phyloP scores from a whole-genome alignment of 1,140 invertebrate species.

The Anoplophora glabripennis region DNA sequence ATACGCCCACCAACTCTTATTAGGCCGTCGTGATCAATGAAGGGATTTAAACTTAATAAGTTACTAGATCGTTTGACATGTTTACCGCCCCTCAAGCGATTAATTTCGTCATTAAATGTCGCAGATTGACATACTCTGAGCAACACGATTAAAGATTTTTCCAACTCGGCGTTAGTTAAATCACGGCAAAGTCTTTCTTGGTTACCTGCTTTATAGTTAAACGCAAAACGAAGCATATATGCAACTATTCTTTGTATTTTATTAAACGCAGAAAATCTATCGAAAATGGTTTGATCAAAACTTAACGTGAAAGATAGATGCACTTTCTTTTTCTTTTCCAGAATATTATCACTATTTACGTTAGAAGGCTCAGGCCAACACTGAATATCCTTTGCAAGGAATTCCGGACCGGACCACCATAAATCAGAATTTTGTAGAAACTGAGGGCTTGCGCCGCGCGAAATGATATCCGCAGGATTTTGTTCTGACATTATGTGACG shows the following conservation, averaged over 20 bases:
- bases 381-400: too few species aligned
- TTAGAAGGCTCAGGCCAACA: too few species aligned
- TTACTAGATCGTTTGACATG: conserved; percentile 10
- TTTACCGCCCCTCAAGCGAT: conserved; percentile 10
- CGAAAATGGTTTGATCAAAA: neutral
- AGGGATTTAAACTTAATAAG: conserved; percentile 24
- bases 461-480: too few species aligned
- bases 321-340: too few species aligned
- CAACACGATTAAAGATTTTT: conserved; percentile 6
- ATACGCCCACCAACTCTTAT: conserved; percentile 38
- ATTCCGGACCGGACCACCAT: too few species aligned
- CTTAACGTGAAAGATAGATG: neutral
- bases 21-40: conserved; percentile 29
- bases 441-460: too few species aligned
- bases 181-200: neutral
- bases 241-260: neutral
- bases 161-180: conserved; percentile 6
- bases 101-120: conserved; percentile 10
- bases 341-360: too few species aligned
- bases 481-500: too few species aligned
- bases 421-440: too few species aligned
- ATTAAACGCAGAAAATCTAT: conserved; percentile 1
- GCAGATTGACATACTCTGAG: conserved; percentile 9
- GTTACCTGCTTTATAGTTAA: neutral
- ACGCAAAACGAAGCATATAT: conserved; percentile 2